Conservation (phyloP, 2,113 vertebrate genomes). For the Crotalus horridus region DNA sequence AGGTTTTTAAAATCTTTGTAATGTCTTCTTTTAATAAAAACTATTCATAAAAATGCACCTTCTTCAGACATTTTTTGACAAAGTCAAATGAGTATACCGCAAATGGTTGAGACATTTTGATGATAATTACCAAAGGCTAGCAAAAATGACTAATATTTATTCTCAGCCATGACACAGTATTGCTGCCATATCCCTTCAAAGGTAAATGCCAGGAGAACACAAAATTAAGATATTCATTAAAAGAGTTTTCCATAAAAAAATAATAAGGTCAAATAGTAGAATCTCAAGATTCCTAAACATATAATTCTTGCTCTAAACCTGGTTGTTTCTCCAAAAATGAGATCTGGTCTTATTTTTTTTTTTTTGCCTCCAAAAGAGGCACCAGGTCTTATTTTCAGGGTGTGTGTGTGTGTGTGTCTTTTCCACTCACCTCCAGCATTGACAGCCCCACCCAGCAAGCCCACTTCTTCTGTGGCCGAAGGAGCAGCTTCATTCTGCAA, state of each 20-base stretch:
- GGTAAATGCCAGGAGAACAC: background rate
- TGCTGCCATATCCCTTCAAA: background rate
- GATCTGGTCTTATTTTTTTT: no score
- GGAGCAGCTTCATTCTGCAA: no score
- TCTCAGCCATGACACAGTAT: background rate
- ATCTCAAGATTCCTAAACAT: background rate
- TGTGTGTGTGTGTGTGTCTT: no score
- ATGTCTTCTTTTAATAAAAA: background rate
- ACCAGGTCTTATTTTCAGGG: no score
- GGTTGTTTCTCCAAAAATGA: background rate
- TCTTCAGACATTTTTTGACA: background rate
- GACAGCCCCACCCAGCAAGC: no score
- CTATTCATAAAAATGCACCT: background rate
- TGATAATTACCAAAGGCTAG: background rate
- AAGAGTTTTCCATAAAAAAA: background rate
- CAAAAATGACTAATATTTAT: background rate
- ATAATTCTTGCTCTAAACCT: background rate
- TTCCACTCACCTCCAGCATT: no score
- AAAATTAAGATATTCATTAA: background rate
- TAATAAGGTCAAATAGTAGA: background rate
- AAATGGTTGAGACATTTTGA: background rate
- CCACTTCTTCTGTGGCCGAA: no score
- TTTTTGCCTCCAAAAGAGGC: no score
- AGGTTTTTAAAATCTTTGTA: background rate
- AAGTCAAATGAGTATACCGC: background rate